Evolutionary conservation across 2,113 vertebrate species (phyloP), one percentile per base, ranked within the genome.

Genomic region (Ctenomys sociabilis): DNA sequence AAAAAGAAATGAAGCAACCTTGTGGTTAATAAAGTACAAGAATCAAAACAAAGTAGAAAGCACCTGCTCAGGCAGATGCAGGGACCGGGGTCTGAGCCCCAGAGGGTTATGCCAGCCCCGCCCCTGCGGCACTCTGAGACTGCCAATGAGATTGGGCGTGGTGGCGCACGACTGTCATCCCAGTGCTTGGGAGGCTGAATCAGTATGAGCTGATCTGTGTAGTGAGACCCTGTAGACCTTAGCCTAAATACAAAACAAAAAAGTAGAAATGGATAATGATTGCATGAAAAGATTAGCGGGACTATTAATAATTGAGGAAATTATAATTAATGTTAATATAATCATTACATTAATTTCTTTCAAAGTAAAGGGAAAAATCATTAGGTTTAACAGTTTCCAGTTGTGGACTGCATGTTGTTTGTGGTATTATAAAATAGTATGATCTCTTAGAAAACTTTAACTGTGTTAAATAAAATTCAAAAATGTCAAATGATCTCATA

Each of bases 281-380:
- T 43, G 26, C 64, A 57, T 49, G 45, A 93, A 95, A 96, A 59
- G 59, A 26, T 49, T 45, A 95, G 66, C 3, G 45, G 0, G 16
- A 22, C 11, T 87, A 54, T 54, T 86, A 92, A 72, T 66, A 52
- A 72, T 54, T 94, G 32, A 82, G 37, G 10, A 75, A 66, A 92
- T 59, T 78, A 92, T 88, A 75, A 89, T n/a, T 77, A 75, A 88
- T 30, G 75, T 89, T 77, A 75, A 88, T 30, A 82, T 91, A 52
- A 66, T 45, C 32, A 35, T 68, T 68, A 91, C 3, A 1, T 32
- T 57, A 57, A 37, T 64, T 85, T 91, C 73, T 37, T 30, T 49
- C 75, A 78, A 90, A 30, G 21, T 84, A n/a, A 90, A 92, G 49
- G 19, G 49, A 32, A 82, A 83, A 83, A 63, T 54, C 43, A 1